Conservation (phyloP, 2,888 invertebrate species). For the Asteroscopus sphinx region DNA sequence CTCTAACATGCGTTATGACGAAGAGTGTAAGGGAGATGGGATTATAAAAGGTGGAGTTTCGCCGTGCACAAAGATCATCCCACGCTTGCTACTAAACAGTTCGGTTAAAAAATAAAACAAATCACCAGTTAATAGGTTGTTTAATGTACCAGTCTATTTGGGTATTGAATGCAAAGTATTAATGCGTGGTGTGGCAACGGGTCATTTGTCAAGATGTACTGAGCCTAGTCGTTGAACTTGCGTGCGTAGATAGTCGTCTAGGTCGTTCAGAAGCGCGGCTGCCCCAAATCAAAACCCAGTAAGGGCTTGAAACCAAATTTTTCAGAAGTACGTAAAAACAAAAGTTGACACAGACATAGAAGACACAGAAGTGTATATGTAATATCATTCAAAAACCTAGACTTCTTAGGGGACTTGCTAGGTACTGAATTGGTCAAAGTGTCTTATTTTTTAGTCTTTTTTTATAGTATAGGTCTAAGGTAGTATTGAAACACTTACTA, state of each 20-base stretch:
- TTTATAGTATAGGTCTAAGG: no score
- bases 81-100: constrained; percentile 65
- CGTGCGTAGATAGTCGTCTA: constrained; percentile 12
- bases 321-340: no score
- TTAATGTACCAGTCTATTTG: constrained; percentile 64
- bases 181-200: constrained; percentile 45
- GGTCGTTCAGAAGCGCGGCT: constrained; percentile 15
- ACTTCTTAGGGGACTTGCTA: no score
- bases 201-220: constrained; percentile 53
- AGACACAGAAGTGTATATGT: no score
- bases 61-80: constrained; percentile 64
- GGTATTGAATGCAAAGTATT: constrained; percentile 59
- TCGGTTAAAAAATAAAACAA: constrained; percentile 71
- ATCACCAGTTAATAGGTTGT: constrained; percentile 71
- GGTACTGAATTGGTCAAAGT: no score
- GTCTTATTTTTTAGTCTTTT: no score
- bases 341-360: no score
- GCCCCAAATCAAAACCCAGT: no score
- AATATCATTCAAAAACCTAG: no score
- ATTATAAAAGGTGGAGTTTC: constrained; percentile 71
- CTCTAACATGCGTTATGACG: constrained; percentile 40
- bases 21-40: constrained; percentile 58
- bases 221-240: constrained; percentile 24
- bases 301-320: no score
- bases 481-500: no score